Evolutionary conservation across 1,140 invertebrate genomes (phyloP), one percentile per base, ranked within the genome.

Genomic region (Diorhabda carinulata): DNA sequence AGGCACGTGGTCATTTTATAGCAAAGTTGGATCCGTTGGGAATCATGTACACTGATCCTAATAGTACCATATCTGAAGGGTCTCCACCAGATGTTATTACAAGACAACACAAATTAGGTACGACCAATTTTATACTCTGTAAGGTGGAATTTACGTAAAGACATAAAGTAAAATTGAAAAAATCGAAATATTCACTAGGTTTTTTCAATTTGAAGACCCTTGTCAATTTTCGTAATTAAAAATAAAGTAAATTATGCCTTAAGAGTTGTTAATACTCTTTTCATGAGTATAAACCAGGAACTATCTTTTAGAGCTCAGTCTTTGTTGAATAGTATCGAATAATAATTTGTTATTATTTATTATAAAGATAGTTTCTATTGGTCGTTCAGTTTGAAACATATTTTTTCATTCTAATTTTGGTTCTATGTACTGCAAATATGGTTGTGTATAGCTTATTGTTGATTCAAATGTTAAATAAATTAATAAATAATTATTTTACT

Each of bases 21-120:
- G 91, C 93, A 52, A 87, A 91, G 72, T 83, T 90, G 60, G 93
- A 95, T 82, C 93, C 93, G 8, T 79, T 95, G 57, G 87, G 83
- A 73, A 79, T 80, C 66, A 80, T 78, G 76, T 82, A 81, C 75
- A 81, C 81, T 60, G 83, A 85, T 73, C 79, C 70, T 68, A 77
- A 68, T 9, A 74, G 72, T 25, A 84, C 85, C 80, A 86, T 85
- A 78, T 83, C 83, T 75, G 85, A 87, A 76, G 80, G 84, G 72
- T 85, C 82, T 72, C 87, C 88, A 42, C 83, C 83, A 70, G 85
- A 89, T 79, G 82, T 87, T 77, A 88, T 91, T 77, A 85, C 89
- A 70, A 84, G 88, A 75, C 86, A 89, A 72, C 86, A 89, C 79
- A 87, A 87, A 83, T 83, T 79, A 76, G 77, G 78, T 79, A 73